phyloP scores from a whole-genome alignment of 1,140 invertebrate species.

The Drosophila kohkoa region DNA sequence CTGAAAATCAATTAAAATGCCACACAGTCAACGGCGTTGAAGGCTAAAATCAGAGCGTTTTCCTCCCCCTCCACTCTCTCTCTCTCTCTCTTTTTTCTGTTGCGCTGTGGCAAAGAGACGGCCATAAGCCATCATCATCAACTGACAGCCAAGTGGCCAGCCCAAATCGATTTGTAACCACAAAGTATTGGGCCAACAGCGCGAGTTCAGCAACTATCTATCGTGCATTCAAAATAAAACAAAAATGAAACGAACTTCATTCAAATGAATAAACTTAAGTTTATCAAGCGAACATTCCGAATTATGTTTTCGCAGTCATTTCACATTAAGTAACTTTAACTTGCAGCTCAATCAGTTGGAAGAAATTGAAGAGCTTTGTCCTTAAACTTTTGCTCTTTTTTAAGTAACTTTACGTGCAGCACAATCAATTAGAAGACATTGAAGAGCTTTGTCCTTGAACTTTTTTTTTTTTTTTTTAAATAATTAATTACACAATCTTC shows the following conservation, averaged over 20 bases:
- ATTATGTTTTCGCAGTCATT: too few relatives aligned
- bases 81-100: neutral
- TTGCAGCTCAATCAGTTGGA: too few relatives aligned
- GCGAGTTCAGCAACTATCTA: slow-evolving; percentile 19
- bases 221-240: neutral
- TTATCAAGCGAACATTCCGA: too few relatives aligned
- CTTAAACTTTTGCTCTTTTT: too few relatives aligned
- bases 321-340: too few relatives aligned
- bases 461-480: too few relatives aligned
- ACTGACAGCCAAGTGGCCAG: slow-evolving; percentile 9
- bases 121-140: slow-evolving; percentile 15
- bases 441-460: too few relatives aligned
- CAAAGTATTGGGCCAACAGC: slow-evolving; percentile 6
- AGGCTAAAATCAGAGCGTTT: slow-evolving; percentile 49
- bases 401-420: too few relatives aligned
- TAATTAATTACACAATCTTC: too few relatives aligned
- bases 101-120: neutral
- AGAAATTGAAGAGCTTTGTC: too few relatives aligned
- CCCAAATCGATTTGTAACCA: slow-evolving; percentile 28
- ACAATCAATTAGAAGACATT: too few relatives aligned
- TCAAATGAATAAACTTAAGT: slow-evolving; percentile 4
- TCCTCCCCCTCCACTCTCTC: neutral
- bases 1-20: slow-evolving; percentile 75
- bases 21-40: slow-evolving; percentile 56
- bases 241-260: neutral